These are phyloP conservation scores for Bombus sibiricus DNA, from an alignment of 1,140 invertebrate species.

Conservation along the genomic window DNA sequence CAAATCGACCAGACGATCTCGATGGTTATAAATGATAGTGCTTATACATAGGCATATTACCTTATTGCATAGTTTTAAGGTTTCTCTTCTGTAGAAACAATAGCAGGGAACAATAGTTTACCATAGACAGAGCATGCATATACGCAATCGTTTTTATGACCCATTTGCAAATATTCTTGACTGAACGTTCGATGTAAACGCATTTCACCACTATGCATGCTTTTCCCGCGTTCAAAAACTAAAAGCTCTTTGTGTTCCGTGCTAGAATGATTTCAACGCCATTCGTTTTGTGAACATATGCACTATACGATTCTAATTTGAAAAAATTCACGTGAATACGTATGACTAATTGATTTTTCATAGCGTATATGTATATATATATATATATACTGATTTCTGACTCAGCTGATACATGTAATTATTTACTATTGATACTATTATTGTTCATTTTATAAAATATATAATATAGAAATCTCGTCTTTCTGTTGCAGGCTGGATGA, in stretches of 20 bases:
- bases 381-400: too few species aligned
- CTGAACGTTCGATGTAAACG: constrained; percentile 13
- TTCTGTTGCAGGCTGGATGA: constrained; percentile 89
- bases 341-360: background rate
- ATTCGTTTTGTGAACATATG: background rate
- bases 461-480: constrained; percentile 66
- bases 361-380: too few species aligned
- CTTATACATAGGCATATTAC: background rate
- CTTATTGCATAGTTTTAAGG: background rate
- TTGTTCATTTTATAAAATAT: constrained; percentile 31
- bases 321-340: background rate
- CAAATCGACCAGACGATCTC: too few species aligned
- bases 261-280: background rate
- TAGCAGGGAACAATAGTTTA: background rate
- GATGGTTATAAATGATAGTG: too few species aligned
- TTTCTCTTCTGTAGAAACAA: background rate
- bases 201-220: background rate
- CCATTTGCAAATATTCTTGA: constrained; percentile 9
- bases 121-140: background rate
- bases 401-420: too few species aligned
- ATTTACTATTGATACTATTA: too few species aligned
- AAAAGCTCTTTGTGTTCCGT: background rate
- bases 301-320: background rate
- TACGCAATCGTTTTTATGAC: background rate
- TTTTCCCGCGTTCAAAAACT: constrained; percentile 9